A percentile compares a stretch with the other conserved stretches of the same genome.
phyloP scores from a whole-genome alignment of 2,888 invertebrate species.

The Aphrophora alni region DNA sequence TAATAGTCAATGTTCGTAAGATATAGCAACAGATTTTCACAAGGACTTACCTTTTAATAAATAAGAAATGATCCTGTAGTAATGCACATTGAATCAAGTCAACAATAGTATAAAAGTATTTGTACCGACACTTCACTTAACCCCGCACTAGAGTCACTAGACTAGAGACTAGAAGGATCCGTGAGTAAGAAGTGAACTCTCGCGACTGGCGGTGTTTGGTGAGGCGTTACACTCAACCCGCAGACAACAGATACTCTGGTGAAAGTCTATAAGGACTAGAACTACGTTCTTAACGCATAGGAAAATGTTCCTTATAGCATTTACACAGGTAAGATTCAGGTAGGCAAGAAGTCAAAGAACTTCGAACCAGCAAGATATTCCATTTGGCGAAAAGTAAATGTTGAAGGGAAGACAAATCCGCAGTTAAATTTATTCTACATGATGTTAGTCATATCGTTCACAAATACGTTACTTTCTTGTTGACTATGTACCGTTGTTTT shows the following conservation, averaged over 20 bases:
- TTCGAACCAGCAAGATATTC: background rate
- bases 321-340: background rate
- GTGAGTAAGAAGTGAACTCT: background rate
- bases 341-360: conserved; percentile 2
- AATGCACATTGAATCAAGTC: background rate
- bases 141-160: background rate
- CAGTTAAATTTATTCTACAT: background rate
- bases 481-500: background rate
- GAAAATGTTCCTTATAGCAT: background rate
- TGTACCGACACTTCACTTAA: background rate
- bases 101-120: background rate
- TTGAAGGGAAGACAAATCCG: background rate
- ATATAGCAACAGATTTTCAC: too few relatives aligned
- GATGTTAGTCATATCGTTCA: background rate
- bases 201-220: background rate
- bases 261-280: background rate
- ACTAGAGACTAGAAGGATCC: background rate
- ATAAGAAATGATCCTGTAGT: background rate
- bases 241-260: background rate
- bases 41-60: background rate
- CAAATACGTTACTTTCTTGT: background rate
- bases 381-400: background rate
- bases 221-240: background rate
- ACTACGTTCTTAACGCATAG: background rate
- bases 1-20: too few relatives aligned